Conservation (phyloP, 2,797 vertebrate species). For the Catharus ustulatus region DNA sequence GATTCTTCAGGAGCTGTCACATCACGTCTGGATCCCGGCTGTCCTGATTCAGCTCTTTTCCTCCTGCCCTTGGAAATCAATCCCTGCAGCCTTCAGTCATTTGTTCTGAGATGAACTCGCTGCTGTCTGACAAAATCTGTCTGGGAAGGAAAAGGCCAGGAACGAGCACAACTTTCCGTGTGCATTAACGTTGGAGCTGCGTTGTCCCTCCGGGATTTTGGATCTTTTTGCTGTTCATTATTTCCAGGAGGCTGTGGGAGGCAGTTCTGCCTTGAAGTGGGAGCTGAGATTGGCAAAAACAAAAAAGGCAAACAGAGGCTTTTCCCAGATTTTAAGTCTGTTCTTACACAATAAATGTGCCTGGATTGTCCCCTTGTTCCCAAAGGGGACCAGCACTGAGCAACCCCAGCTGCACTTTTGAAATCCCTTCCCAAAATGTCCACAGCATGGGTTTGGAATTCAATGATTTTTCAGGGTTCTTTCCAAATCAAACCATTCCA, state of each 20-base stretch:
- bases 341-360: background rate
- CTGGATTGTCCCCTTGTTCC: background rate
- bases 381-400: background rate
- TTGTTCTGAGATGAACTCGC: constrained; percentile 48
- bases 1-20: constrained; percentile 42
- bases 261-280: background rate
- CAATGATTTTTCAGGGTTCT: background rate
- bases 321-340: background rate
- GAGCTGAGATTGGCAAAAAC: constrained; percentile 31
- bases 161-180: constrained; percentile 35
- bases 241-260: constrained; percentile 34
- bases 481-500: background rate
- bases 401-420: accelerated
- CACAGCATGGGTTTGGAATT: accelerated
- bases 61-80: constrained; percentile 67
- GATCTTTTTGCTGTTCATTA: background rate
- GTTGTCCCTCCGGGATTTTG: constrained; percentile 2
- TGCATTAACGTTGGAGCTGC: background rate
- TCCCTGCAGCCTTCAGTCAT: constrained; percentile 60
- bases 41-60: constrained; percentile 64
- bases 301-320: background rate
- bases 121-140: constrained; percentile 51
- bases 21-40: constrained; percentile 12
- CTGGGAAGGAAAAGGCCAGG: constrained; percentile 37
- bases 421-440: background rate